Evolutionary conservation across 2,888 invertebrate species (phyloP), one percentile per base, ranked within the genome.

Genomic region (Aricia artaxerxes): DNA sequence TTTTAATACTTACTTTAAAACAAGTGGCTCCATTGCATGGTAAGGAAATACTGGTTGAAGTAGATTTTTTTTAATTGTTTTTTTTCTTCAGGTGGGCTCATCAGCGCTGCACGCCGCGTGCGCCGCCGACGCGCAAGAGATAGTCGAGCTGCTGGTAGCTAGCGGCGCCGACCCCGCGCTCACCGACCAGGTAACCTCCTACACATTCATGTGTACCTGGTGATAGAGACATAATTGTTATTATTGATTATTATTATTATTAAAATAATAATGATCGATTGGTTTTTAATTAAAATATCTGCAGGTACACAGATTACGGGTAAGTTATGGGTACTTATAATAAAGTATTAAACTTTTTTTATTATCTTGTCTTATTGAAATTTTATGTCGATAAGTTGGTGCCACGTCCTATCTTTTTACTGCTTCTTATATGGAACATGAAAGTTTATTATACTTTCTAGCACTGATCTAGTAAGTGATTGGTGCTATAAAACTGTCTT

Each of bases 21-120:
- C 0, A 7, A 11, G 49, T 40, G 40, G 40, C 24, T 24, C 24
- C 24, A 24, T 24, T 24, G 24, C 24, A 24, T 24, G 24, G 24
- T 24, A 24, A 24, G 24, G 24, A 24, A 24, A 24, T 24, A 24
- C 24, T 49, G 49, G 9, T 49, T 49, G 49, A 11, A 11, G 49
- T 49, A 2, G 49, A 11, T 49, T 49, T 49, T 49, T 49, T 49
- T 49, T 9, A 9, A 7, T 44, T 44, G 7, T 44, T 44, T 38
- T 77, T 49, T 61, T 11, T 44, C n/a, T n/a, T 31, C 82, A 97
- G 96, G 95, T 95, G 82, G 97, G 97, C 0, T 96, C 97, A 81
- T 96, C 97, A 44, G 96, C 97, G 0, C 92, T 97, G 57, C 97
- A 97, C 89, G 94, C 97, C 80, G 97, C 97, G 38, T 97, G 97